Base-by-base conservation (phyloP, 2,888 invertebrate genomes). In the Netelia virgata region DNA sequence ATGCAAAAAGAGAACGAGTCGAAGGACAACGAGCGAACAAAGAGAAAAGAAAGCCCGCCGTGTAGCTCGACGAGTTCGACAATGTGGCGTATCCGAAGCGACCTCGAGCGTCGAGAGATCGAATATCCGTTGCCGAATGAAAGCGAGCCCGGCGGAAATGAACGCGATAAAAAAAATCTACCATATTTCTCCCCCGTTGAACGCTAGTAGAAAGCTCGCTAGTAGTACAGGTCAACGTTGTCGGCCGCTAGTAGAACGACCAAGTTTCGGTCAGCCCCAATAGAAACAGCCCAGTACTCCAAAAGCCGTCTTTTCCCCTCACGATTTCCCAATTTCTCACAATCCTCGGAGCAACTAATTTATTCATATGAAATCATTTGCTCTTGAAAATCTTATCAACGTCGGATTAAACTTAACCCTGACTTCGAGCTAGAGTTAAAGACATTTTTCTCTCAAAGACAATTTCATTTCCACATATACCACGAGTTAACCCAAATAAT, bases 191-290 rank as follows among this genome's bases (percentile, higher is more conserved):
- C 36, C 41, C 64, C 28, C 57, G 68, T 57, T 68, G 57, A 23
- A 36, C 36, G 14, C 55, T 36, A 11, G 36, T 20, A 64, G 53
- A 6, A 11, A 41, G 64, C 63, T 53, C 53, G 36, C 43, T 47
- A 79, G 78, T 79, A 72, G 78, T 72, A 43, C 64, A 55, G 78
- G 43, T 70, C 63, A 41, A 72, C 63, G n/a, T 20, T 43, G 78
- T 23, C 72, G 50, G 78, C 23, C 53, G 53, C 69, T 70, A 16
- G 63, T 70, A 16, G 36, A 70, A 53, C 63, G 28, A 47, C 36
- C 18, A 43, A 16, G 57, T 36, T 41, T 57, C 36, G 14, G 23
- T 23, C 14, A 36, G 53, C 53, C n/a, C 55, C 3, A 69, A 36
- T 69, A 69, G 16, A 69, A 36, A 53, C 8, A 36, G 10, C 53